Base-by-base conservation (phyloP, 64 coral and sea anemone species). In the Cladopsammia gracilis region DNA sequence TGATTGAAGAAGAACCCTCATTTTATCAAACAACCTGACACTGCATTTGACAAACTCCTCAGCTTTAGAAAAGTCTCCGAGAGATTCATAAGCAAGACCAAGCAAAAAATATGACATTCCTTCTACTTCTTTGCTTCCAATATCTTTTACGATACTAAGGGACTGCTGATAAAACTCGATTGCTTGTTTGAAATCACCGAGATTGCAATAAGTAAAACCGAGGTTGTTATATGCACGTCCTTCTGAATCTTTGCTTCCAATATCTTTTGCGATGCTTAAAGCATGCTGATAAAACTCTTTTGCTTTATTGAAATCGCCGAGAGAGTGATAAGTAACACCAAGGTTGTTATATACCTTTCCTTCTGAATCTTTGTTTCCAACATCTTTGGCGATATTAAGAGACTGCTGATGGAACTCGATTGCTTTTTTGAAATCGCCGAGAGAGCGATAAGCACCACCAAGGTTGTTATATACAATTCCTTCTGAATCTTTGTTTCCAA, bases 281-380 rank as follows among this genome's bases (percentile, higher is more conserved):
- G n/a, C 19, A 16, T 79, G 48, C 54, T 79, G 46, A 54, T 53
- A 19, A 53, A n/a, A 79, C 19, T 79, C 76, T 11, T 16, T 79
- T 54, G 76, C 76, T 11, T 54, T 54, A 11, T 6, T 54, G 11
- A 7, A 54, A 54, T 54, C 11, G 11, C 52, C 52, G 52, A 54
- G 6, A 54, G 52, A 54, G n/a, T 49, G 76, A 49, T 48, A 79
- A 19, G 76, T 45, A 79, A 48, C 49, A 16, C 46, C 76, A n/a
- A 79, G 54, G 54, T 79, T 79, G 20, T 52, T 52, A 49, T 79
- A 79, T 53, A 10, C 50, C 46, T n/a, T 56, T 49, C 16, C 48
- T 79, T 79, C 76, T 79, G 6, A 25, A 19, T 49, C n/a, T 79
- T 53, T 79, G 46, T 56, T 25, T 52, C 76, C 76, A 79, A 79